Evolutionary conservation across 2,888 invertebrate genomes (phyloP), one percentile per base, ranked within the genome.

Genomic region (Schizaphis graminum): DNA sequence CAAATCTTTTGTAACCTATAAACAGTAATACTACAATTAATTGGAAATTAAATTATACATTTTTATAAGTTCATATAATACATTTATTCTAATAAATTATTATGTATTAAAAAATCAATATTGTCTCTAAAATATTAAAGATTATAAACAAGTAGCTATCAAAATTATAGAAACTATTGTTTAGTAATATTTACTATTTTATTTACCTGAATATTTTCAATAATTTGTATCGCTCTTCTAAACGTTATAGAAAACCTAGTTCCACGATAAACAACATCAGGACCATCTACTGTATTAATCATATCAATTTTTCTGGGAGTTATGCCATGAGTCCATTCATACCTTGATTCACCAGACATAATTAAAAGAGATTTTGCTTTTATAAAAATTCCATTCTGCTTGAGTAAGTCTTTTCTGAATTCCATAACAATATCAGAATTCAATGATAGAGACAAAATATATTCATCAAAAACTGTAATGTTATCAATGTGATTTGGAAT

Each of bases 401-500:
- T 53, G 49, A 53, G 16, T 53, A 16, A 96, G 86, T 96, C 96
- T 95, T 97, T 97, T 95, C 97, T 97, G 96, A 99, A 99, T 95
- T 99, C 98, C 99, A 99, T 99, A 0, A 98, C 97, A 92, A 98
- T 97, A 94, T 97, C 96, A 2, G 98, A 97, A 8, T 97, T 97
- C 35, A 99, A 96, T 7, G 99, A 99, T 0, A 99, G 96, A 0
- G 99, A 98, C 53, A 99, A 95, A 95, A 99, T 98, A 4, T 98
- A 98, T 95, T 98, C 97, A 95, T 98, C 97, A 96, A 99, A 99
- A 0, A 98, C 98, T 96, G 98, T 98, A 95, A 99, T 99, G 0
- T 98, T 99, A 96, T 99, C 99, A 44, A 99, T 97, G 96, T 99
- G 99, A 0, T 98, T 97, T 61, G 99, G 99, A 95, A 99, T 99